Base-by-base conservation (phyloP, 2,888 invertebrate species). In the Arrhopalites spinosus region DNA sequence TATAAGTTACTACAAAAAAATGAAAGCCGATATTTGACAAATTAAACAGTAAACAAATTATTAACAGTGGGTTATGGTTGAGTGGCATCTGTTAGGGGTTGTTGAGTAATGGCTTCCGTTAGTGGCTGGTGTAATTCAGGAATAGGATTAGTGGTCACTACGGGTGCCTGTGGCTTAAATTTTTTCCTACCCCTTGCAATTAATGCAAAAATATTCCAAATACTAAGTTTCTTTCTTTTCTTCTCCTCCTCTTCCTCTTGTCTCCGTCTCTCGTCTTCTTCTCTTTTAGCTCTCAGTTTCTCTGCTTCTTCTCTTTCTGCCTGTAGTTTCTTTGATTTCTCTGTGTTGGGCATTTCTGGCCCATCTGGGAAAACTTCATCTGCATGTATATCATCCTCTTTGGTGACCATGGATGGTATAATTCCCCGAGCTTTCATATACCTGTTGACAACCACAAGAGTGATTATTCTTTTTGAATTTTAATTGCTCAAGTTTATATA, bases 361-460 rank as follows among this genome's bases (percentile, higher is more conserved):
- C 45, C 59, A 1, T 69, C 74, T 1, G 36, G 25, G 56, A 75
- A 75, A 15, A 45, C 70, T 20, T 75, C 75, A 29, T 70, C 63
- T 0, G 70, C 69, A 11, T 56, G 56, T 25, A 25, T 25, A 5
- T n/a, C 13, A 1, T 61, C 63, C 23, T 75, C 75, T 23, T 45
- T 61, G n/a, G 5, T 2, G 1, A 75, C 61, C 75, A 75, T 86
- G 75, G 85, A 85, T 0, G 88, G 88, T 78, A 84, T 84, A 74
- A 88, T 84, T 50, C 85, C 84, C 70, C 86, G 85, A 23, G 85
- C 84, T 80, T 86, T 87, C 88, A 88, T 88, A 80, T 84, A 86
- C n/a, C 36, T 36, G 11, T 7, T 7, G 11, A 36, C 36, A 36
- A 36, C n/a, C n/a, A n/a, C n/a, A n/a, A n/a, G n/a, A n/a, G n/a